Conservation (phyloP, 2,888 invertebrate species). For the Ametastegia equiseti region DNA sequence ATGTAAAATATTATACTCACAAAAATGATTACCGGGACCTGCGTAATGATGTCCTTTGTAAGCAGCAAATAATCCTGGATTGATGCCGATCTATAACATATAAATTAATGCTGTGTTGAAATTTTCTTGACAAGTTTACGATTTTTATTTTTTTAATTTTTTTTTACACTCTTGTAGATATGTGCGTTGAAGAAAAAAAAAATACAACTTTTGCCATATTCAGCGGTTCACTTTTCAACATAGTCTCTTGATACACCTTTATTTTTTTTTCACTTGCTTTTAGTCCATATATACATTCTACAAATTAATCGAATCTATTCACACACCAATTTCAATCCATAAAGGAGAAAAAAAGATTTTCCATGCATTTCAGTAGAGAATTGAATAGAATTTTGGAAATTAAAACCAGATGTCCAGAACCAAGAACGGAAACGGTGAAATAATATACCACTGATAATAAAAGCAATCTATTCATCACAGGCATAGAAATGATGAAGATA, state of each 20-base stretch:
- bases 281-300: neutral
- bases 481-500: conserved; percentile 3
- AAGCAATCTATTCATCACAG: conserved; percentile 26
- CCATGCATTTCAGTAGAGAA: conserved; percentile 5
- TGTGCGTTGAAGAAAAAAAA: neutral
- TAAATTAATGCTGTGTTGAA: conserved; percentile 45
- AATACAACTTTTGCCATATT: neutral
- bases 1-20: conserved; percentile 79
- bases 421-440: neutral
- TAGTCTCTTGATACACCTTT: no score
- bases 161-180: neutral
- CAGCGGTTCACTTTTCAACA: no score
- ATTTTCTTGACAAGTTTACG: neutral
- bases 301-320: neutral
- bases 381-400: neutral
- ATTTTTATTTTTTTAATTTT: no score
- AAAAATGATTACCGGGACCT: conserved; percentile 99
- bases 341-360: neutral
- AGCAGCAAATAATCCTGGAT: conserved; percentile 97
- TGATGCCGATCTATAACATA: conserved; percentile 93
- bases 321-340: neutral
- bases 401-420: neutral
- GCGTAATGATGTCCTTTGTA: conserved; percentile 99
- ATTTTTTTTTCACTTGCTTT: neutral
- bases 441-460: neutral